phyloP scores from a whole-genome alignment of 2,888 invertebrate species.

The Hypolimnas misippus region DNA sequence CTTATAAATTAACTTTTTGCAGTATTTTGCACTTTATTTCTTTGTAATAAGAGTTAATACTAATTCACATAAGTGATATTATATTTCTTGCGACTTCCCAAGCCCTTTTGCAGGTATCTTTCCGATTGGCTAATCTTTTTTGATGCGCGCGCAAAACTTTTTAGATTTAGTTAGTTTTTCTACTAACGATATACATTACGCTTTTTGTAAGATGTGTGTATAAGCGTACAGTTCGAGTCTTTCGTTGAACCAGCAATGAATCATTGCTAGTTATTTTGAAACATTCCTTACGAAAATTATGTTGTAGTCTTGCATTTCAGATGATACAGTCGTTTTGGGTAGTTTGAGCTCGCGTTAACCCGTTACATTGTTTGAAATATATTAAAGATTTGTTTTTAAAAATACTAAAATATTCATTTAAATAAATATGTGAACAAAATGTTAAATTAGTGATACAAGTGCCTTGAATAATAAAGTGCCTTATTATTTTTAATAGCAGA shows the following conservation, averaged over 20 bases:
- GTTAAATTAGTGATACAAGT: constrained; percentile 1
- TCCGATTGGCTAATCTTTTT: constrained; percentile 56
- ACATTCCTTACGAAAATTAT: neutral
- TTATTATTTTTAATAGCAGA: constrained; percentile 12
- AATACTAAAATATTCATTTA: neutral
- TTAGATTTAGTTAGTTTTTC: neutral
- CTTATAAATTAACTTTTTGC: neutral
- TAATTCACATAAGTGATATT: neutral
- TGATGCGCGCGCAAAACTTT: constrained; percentile 58
- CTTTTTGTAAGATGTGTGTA: constrained; percentile 18
- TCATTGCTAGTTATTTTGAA: neutral
- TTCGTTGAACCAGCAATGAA: neutral
- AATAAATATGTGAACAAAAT: neutral
- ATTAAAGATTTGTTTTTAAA: neutral
- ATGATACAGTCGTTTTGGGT: constrained; percentile 16
- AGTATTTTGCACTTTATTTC: constrained; percentile 12
- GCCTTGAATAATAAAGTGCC: constrained; percentile 7
- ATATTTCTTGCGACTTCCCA: constrained; percentile 37
- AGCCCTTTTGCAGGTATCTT: constrained; percentile 52
- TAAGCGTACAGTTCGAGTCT: neutral
- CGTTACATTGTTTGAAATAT: constrained; percentile 10
- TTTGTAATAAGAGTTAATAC: neutral
- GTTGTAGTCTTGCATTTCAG: constrained; percentile 8
- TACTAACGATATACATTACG: constrained; percentile 39
- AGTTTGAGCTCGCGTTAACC: constrained; percentile 19